Evolutionary conservation across 2,888 invertebrate species (phyloP), one percentile per base, ranked within the genome.

Genomic region (Trichopoda pennipes): DNA sequence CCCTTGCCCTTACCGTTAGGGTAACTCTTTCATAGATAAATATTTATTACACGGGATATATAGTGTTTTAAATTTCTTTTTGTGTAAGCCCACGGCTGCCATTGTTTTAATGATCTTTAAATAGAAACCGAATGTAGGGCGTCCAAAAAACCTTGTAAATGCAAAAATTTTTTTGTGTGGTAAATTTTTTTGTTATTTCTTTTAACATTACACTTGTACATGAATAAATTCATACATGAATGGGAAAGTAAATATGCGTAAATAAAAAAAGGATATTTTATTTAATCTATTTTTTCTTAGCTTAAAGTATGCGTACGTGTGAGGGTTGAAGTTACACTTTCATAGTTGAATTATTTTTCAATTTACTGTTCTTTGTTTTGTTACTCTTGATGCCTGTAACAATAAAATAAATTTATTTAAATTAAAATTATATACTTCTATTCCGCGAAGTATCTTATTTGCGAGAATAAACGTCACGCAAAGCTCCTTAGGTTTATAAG

Each of bases 381-480:
- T 47, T 63, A 51, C 38, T 69, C 51, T 70, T 74, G 64, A 55
- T 78, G n/a, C 58, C 44, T 68, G 53, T 60, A 55, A 69, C 47
- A 69, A 74, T 70, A 70, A 74, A 81, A n/a, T 2, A 74, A 76
- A 42, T 64, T 53, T 66, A 78, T 70, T 66, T 78, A 70, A 81
- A 70, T 74, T 78, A 60, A 78, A 78, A 74, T 74, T 66, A 74
- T 42, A 78, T 69, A 56, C 55, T 60, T 58, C 56, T 60, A 70
- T 81, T 81, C 60, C 61, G 66, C 70, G 42, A 53, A 53, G 78
- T 81, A 74, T 81, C 53, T 78, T 74, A 78, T 69, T 81, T 73
- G 64, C 74, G 78, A 78, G 64, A 66, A 68, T 53, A 21, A 73
- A 58, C 12, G 49, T 66, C 47, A 58, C 74, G 70, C 58, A 74